Evolutionary conservation across 2,797 vertebrate species (phyloP), one percentile per base, ranked within the genome.

Genomic region (Sebastes kiyomatsui): DNA sequence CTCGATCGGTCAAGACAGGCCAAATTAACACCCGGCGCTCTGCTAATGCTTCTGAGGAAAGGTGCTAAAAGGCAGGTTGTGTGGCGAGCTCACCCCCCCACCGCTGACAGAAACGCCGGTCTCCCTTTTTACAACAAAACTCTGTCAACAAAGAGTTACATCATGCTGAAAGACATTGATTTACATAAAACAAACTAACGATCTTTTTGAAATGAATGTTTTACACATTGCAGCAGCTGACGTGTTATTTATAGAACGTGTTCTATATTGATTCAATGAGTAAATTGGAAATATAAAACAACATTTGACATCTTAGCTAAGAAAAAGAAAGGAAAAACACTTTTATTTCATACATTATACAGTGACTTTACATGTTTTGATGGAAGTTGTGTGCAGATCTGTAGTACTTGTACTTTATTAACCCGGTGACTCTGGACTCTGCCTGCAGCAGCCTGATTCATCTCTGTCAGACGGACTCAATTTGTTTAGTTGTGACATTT

Each of bases 401-500:
- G 52, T 23, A 67, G 55, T 30, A 60, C 75, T 81, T 85, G 74
- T 79, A 72, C 84, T 92, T 92, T 86, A 92, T 92, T 87, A 91
- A 91, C 79, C 83, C 73, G n/a, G 81, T 4, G 60, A 84, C 80
- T 87, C 42, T 58, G 77, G 27, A 82, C 25, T 59, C 25, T 0
- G 77, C 90, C 86, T 42, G 75, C 80, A 82, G 89, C 64, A 30
- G 74, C 54, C 67, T 82, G 75, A 87, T 92, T 91, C 82, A 89
- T 91, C 87, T 86, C 58, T 67, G 85, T 85, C 91, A 87, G 80
- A 61, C 8, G 2, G 71, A 22, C 77, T 90, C 84, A 83, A 68
- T 93, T 92, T 88, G 84, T 88, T 86, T 73, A 80, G 79, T 59
- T 83, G 61, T 88, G 90, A 90, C 88, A 93, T 90, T 93, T 93